phyloP scores from a whole-genome alignment of 2,888 invertebrate genomes.

The Hydropsyche betteni region DNA sequence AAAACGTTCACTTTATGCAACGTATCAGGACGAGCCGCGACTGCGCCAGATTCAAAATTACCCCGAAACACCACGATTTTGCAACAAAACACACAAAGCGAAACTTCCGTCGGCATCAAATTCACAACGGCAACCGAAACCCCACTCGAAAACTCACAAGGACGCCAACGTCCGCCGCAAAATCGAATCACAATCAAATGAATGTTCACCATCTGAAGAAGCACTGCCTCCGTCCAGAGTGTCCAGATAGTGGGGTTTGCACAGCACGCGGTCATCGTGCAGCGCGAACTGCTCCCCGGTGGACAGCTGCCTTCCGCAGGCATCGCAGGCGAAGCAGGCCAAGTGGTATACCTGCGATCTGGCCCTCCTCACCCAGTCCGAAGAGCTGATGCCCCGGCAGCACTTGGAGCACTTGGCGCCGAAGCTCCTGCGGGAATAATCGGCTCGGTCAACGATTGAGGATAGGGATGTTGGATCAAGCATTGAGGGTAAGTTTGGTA shows the following conservation, averaged over 20 bases:
- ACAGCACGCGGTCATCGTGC: slow-evolving; percentile 92
- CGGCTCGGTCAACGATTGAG: too few relatives aligned
- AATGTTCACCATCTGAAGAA: slow-evolving; percentile 82
- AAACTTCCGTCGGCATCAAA: too few relatives aligned
- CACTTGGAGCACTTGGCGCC: slow-evolving; percentile 97
- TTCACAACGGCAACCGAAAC: too few relatives aligned
- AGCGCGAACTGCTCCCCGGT: slow-evolving; percentile 98
- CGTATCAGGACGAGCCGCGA: too few relatives aligned
- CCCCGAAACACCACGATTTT: too few relatives aligned
- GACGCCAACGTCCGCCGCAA: too few relatives aligned
- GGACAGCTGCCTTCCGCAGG: slow-evolving; percentile 90
- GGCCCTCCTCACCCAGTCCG: slow-evolving; percentile 98
- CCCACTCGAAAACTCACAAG: too few relatives aligned
- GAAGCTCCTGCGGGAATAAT: slow-evolving; percentile 76
- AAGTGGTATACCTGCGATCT: slow-evolving; percentile 95
- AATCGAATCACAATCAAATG: slow-evolving; percentile 40
- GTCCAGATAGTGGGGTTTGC: slow-evolving; percentile 97
- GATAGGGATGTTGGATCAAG: too few relatives aligned
- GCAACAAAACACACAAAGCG: too few relatives aligned
- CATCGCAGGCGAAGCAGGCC: slow-evolving; percentile 98
- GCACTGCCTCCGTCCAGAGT: slow-evolving; percentile 91
- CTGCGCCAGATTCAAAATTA: too few relatives aligned
- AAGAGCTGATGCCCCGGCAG: slow-evolving; percentile 89
- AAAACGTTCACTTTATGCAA: too few relatives aligned
- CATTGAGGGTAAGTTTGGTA: too few relatives aligned